phyloP scores from a whole-genome alignment of 2,113 vertebrate species.

The Herpailurus yagouaroundi region DNA sequence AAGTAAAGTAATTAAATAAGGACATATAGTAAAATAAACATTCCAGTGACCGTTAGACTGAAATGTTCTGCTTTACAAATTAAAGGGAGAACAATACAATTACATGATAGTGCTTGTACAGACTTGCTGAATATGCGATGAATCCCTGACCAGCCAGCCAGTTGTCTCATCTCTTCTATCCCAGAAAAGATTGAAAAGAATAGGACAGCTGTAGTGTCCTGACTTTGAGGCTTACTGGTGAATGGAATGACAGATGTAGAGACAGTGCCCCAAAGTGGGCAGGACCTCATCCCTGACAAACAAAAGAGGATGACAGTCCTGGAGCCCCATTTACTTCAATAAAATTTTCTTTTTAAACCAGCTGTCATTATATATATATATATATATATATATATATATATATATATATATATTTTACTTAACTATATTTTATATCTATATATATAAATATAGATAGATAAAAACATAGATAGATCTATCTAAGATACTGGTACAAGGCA shows the following conservation, averaged over 20 bases:
- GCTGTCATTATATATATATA: slow-evolving; percentile 75
- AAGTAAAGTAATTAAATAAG: slow-evolving; percentile 75
- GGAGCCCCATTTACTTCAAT: slow-evolving; percentile 85
- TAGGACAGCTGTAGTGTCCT: slow-evolving; percentile 87
- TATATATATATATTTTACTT: no score
- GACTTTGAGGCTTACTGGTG: slow-evolving; percentile 84
- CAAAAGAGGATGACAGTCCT: slow-evolving; percentile 87
- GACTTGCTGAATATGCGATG: slow-evolving; percentile 78
- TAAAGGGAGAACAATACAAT: slow-evolving; percentile 75
- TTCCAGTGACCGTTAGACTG: slow-evolving; percentile 73
- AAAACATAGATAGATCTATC: neutral
- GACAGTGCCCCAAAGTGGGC: slow-evolving; percentile 84
- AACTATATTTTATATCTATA: no score
- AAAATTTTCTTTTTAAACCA: slow-evolving; percentile 80
- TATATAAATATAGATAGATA: no score
- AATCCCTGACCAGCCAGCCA: slow-evolving; percentile 79
- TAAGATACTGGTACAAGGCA: slow-evolving; percentile 70
- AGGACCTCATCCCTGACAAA: slow-evolving; percentile 85
- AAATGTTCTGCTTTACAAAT: slow-evolving; percentile 77
- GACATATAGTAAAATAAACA: slow-evolving; percentile 57
- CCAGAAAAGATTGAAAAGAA: slow-evolving; percentile 86
- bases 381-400: no score
- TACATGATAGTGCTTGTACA: slow-evolving; percentile 78
- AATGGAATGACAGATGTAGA: slow-evolving; percentile 90
- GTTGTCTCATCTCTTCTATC: slow-evolving; percentile 79